phyloP scores from a whole-genome alignment of 2,888 invertebrate species.

The Volucella inanis region DNA sequence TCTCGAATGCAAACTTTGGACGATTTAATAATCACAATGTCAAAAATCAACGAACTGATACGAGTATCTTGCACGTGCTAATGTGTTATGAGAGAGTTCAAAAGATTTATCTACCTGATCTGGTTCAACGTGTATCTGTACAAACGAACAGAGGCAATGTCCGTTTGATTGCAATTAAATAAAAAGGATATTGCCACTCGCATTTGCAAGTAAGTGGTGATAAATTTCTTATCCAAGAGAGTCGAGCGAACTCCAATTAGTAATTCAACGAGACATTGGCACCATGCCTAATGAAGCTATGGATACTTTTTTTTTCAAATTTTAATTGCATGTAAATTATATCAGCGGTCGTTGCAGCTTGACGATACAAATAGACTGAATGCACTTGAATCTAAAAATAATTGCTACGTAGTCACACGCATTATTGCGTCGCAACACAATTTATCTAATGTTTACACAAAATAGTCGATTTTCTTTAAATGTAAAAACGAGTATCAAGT shows the following conservation, averaged over 20 bases:
- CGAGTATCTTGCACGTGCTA: too few species aligned
- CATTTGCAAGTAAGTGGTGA: neutral
- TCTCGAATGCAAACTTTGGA: too few species aligned
- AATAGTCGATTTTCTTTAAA: neutral
- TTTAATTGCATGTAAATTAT: conserved; percentile 27
- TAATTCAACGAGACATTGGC: neutral
- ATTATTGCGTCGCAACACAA: conserved; percentile 16
- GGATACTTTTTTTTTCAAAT: neutral
- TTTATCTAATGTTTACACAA: conserved; percentile 6
- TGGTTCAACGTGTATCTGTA: too few species aligned
- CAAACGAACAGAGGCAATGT: conserved; percentile 13
- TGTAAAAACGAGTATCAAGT: too few species aligned
- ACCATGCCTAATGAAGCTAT: neutral
- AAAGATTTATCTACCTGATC: too few species aligned
- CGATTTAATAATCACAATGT: too few species aligned
- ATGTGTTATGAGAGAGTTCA: too few species aligned
- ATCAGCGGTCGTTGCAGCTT: neutral
- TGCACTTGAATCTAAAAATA: conserved; percentile 43
- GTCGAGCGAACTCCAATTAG: neutral
- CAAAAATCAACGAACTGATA: too few species aligned
- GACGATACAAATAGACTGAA: conserved; percentile 8
- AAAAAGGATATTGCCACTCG: conserved; percentile 41
- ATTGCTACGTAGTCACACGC: conserved; percentile 12
- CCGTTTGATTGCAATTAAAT: conserved; percentile 49
- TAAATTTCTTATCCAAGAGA: conserved; percentile 7